Percentiles rank a stretch among this genome's conserved stretches.
Conservation (phyloP, 2,888 invertebrate species). For the Philhelius pedissequus region DNA sequence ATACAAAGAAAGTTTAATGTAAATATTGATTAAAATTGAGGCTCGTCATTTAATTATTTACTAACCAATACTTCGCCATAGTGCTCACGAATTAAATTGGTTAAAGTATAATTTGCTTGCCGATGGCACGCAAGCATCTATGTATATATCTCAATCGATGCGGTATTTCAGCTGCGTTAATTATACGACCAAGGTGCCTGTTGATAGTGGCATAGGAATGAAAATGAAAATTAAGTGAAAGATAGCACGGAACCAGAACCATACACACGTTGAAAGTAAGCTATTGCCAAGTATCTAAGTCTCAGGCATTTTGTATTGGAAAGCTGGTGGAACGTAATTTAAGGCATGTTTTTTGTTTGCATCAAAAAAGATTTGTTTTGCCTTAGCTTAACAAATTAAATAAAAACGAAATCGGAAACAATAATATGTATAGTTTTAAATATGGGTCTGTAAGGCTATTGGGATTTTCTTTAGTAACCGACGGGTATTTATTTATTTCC, state of each 20-base stretch:
- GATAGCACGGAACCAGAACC: slow-evolving; percentile 18
- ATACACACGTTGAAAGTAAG: slow-evolving; percentile 26
- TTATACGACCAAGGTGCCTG: not conserved
- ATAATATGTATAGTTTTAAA: no score
- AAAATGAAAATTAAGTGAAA: slow-evolving; percentile 48
- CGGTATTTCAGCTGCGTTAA: slow-evolving; percentile 13
- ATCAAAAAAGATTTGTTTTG: no score
- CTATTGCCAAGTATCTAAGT: not conserved
- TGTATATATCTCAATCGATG: not conserved
- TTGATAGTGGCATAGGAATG: slow-evolving; percentile 11
- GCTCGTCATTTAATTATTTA: not conserved
- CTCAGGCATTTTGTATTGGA: not conserved
- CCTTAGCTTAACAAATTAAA: no score
- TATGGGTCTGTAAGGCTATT: no score
- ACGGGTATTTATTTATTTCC: no score
- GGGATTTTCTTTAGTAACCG: no score
- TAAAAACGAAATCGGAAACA: no score
- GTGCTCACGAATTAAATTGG: slow-evolving; percentile 40
- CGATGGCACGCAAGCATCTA: slow-evolving; percentile 30
- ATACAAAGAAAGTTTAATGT: slow-evolving; percentile 9
- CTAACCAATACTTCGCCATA: not conserved
- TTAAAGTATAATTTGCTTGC: slow-evolving; percentile 13
- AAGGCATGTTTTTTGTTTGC: no score
- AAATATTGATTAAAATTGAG: not conserved
- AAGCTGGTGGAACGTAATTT: not conserved